These are phyloP conservation scores for Catajapyx aquilonaris DNA, from an alignment of 1,140 invertebrate genomes.

Conservation along the genomic window DNA sequence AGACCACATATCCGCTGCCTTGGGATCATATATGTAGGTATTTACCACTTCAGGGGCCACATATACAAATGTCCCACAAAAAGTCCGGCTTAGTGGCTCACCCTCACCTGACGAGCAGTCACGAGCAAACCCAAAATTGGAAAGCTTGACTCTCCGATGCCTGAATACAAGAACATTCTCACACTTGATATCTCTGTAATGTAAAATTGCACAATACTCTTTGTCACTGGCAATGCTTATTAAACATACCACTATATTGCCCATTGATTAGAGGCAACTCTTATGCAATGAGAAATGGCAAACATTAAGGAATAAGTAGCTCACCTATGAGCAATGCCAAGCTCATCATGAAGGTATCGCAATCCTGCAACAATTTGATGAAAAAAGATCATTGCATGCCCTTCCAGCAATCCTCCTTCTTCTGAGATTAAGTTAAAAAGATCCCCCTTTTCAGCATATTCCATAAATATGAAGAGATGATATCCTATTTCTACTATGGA, in stretches of 20 bases:
- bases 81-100: no score
- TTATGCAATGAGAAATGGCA: no score
- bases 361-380: no score
- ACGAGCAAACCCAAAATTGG: conserved; percentile 26
- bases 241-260: no score
- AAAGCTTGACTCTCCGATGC: conserved; percentile 23
- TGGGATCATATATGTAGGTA: background rate
- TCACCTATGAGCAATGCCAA: no score
- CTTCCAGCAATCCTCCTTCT: no score
- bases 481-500: conserved; percentile 7
- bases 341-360: no score
- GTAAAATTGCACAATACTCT: conserved; percentile 8
- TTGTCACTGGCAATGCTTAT: no score
- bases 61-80: conserved; percentile 9
- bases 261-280: no score
- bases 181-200: conserved; percentile 22
- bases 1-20: conserved; percentile 3
- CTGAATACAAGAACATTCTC: conserved; percentile 23
- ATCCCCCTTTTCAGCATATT: conserved; percentile 8
- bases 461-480: conserved; percentile 8
- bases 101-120: background rate
- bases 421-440: conserved; percentile 6
- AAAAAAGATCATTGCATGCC: no score
- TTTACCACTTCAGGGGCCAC: conserved; percentile 13
- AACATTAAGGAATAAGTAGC: no score